These are phyloP conservation scores for Sciurus carolinensis DNA, from an alignment of 2,797 vertebrate genomes.

Conservation along the genomic window DNA sequence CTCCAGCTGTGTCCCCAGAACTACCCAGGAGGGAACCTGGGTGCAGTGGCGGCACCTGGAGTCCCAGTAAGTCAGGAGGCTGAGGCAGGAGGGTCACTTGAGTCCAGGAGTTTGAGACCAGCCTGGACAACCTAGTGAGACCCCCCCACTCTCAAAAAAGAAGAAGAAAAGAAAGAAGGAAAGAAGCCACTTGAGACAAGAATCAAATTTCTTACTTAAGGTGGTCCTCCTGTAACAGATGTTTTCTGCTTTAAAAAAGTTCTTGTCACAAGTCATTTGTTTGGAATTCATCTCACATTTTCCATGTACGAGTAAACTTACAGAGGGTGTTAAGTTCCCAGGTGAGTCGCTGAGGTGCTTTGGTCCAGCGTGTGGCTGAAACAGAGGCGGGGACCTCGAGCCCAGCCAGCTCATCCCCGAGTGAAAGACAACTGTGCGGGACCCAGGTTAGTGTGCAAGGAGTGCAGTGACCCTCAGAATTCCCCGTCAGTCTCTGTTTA, in stretches of 20 bases:
- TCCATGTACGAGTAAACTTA: background rate
- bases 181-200: background rate
- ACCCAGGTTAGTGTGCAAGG: background rate
- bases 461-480: background rate
- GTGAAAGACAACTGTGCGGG: background rate
- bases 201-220: slow-evolving; percentile 6
- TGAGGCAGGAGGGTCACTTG: background rate
- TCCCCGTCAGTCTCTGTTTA: no score
- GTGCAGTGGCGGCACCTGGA: background rate
- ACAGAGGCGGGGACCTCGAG: background rate
- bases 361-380: background rate
- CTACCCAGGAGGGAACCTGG: background rate
- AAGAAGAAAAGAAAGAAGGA: background rate
- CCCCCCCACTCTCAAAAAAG: background rate
- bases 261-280: background rate
- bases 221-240: background rate
- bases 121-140: background rate
- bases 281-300: background rate
- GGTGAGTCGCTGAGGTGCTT: no score
- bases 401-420: background rate
- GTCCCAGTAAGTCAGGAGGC: background rate
- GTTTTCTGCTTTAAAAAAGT: background rate
- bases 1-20: background rate
- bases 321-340: background rate
- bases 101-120: background rate